Percentiles rank a stretch among this genome's conserved stretches.
Conservation (phyloP, 1,140 invertebrate genomes). For the Spodoptera litura region DNA sequence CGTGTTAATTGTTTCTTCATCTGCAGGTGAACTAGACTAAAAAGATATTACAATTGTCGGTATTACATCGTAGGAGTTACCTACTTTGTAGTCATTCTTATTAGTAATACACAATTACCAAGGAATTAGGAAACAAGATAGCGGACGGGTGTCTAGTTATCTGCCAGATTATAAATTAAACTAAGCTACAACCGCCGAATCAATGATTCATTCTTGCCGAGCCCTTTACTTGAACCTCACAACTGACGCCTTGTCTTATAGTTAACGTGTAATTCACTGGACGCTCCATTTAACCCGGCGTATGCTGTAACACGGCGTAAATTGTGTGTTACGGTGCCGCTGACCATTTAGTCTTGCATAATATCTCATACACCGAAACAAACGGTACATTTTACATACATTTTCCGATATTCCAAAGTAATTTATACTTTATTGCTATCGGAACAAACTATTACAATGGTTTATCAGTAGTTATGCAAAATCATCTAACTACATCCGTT, state of each 20-base stretch:
- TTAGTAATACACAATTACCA: neutral
- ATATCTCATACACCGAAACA: constrained; percentile 51
- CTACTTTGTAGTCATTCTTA: neutral
- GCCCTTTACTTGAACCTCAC: neutral
- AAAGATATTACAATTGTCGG: constrained; percentile 65
- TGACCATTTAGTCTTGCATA: constrained; percentile 57
- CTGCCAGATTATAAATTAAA: constrained; percentile 9
- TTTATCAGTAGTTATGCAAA: no score
- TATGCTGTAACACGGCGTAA: constrained; percentile 64
- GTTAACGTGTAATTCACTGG: constrained; percentile 52
- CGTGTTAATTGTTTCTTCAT: constrained; percentile 28
- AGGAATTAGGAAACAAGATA: neutral
- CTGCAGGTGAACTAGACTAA: constrained; percentile 67
- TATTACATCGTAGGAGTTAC: no score
- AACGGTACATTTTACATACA: constrained; percentile 17
- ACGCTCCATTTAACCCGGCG: constrained; percentile 64
- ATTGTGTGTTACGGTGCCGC: constrained; percentile 66
- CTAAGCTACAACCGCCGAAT: neutral
- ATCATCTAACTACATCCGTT: no score
- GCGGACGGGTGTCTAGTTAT: neutral
- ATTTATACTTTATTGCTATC: constrained; percentile 1
- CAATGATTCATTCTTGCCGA: neutral
- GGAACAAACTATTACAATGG: no score
- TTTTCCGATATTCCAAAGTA: constrained; percentile 26
- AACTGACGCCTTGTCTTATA: constrained; percentile 38